Evolutionary conservation across 1,140 invertebrate species (phyloP).

Genomic region (Lordiphosa mommai): DNA sequence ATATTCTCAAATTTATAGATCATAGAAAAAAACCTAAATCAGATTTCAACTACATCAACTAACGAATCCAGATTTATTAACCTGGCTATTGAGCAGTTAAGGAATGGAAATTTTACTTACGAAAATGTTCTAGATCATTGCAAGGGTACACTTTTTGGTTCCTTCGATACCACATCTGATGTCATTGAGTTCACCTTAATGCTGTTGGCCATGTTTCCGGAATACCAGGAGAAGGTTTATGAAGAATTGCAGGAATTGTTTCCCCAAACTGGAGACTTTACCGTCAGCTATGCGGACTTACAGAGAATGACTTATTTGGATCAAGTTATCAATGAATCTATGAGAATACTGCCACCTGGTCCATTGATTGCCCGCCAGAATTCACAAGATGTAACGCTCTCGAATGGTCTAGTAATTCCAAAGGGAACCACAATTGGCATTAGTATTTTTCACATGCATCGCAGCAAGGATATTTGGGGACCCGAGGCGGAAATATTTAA

Average conservation of each 20-base stretch:
- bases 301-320: conserved; percentile 84
- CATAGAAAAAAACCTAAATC: neutral
- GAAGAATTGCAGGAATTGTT: conserved; percentile 83
- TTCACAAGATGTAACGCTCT: conserved; percentile 27
- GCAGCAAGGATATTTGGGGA: conserved; percentile 45
- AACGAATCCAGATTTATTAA: conserved; percentile 15
- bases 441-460: conserved; percentile 46
- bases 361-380: conserved; percentile 33
- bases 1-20: neutral
- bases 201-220: conserved; percentile 54
- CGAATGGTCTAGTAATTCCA: conserved; percentile 34
- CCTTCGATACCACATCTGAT: conserved; percentile 54
- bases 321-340: conserved; percentile 83
- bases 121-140: conserved; percentile 46
- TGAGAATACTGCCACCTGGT: conserved; percentile 79
- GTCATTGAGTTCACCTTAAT: conserved; percentile 31
- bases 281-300: conserved; percentile 81
- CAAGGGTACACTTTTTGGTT: conserved; percentile 42
- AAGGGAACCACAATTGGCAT: conserved; percentile 34
- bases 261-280: conserved; percentile 72
- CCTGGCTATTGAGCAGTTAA: conserved; percentile 27
- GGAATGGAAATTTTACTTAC: conserved; percentile 18
- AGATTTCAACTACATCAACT: neutral
- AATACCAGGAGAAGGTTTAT: conserved; percentile 81
- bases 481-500: conserved; percentile 49